A percentile compares a stretch with the other conserved stretches of the same genome.
phyloP scores from a whole-genome alignment of 2,888 invertebrate species.

The Steinernema hermaphroditum region DNA sequence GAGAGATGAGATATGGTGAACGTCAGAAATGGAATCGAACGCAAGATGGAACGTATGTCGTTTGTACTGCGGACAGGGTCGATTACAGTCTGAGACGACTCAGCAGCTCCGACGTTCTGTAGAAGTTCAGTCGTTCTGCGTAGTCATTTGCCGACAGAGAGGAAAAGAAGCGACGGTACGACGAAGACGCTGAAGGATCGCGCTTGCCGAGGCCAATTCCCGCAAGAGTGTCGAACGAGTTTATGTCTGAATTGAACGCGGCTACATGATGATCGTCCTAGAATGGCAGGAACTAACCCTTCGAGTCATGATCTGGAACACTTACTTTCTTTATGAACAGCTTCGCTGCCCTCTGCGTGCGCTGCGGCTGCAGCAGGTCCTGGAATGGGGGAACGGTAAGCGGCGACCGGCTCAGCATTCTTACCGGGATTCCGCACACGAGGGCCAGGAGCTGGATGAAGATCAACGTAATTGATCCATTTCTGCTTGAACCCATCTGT shows the following conservation, averaged over 20 bases:
- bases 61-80: background rate
- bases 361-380: conserved; percentile 10
- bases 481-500: conserved; percentile 24
- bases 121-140: background rate
- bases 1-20: background rate
- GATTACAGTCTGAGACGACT: background rate
- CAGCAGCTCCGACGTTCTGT: background rate
- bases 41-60: background rate
- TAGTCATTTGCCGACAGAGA: background rate
- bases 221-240: conserved; percentile 41
- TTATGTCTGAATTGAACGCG: conserved; percentile 20
- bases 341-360: background rate
- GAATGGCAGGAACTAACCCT: background rate
- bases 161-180: background rate
- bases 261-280: conserved; percentile 10
- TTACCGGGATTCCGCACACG: conserved; percentile 5
- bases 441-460: conserved; percentile 17
- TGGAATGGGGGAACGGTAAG: background rate
- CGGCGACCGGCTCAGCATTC: background rate
- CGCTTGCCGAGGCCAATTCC: conserved; percentile 44
- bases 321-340: conserved; percentile 8
- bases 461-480: conserved; percentile 9
- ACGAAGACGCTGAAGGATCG: background rate
- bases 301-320: background rate
- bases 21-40: no score